phyloP scores from a whole-genome alignment of 2,113 vertebrate species.

The Epinephelus fuscoguttatus region DNA sequence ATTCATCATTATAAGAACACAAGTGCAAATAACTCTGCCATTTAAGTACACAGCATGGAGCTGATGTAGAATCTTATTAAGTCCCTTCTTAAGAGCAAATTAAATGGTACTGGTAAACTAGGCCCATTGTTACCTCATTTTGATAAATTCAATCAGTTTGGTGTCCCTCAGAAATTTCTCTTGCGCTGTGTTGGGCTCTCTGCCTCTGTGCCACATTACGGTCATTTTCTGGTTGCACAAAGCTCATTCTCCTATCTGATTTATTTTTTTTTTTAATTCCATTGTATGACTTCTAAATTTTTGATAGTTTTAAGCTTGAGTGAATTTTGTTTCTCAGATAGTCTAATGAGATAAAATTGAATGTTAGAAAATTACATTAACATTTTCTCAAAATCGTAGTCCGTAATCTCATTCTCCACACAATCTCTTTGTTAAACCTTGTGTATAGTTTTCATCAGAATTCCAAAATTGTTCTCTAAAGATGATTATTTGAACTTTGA shows the following conservation, averaged over 20 bases:
- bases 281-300: not conserved
- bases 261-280: not conserved
- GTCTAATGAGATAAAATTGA: not conserved
- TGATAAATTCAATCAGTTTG: not conserved
- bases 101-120: too few species aligned
- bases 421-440: not conserved
- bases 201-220: too few species aligned
- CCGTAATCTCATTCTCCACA: not conserved
- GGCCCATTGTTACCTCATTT: too few species aligned
- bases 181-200: not conserved
- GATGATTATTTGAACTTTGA: not conserved
- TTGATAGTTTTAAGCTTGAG: not conserved
- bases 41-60: too few species aligned
- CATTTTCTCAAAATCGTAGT: not conserved
- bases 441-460: not conserved
- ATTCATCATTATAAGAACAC: too few species aligned
- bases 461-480: not conserved
- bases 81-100: too few species aligned
- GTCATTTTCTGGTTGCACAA: too few species aligned
- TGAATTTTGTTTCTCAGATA: not conserved
- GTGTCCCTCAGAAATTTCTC: not conserved
- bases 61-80: too few species aligned
- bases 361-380: not conserved
- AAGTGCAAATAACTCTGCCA: too few species aligned
- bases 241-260: too few species aligned